phyloP scores from a whole-genome alignment of 2,797 vertebrate species.

The Cyclura pinguis region DNA sequence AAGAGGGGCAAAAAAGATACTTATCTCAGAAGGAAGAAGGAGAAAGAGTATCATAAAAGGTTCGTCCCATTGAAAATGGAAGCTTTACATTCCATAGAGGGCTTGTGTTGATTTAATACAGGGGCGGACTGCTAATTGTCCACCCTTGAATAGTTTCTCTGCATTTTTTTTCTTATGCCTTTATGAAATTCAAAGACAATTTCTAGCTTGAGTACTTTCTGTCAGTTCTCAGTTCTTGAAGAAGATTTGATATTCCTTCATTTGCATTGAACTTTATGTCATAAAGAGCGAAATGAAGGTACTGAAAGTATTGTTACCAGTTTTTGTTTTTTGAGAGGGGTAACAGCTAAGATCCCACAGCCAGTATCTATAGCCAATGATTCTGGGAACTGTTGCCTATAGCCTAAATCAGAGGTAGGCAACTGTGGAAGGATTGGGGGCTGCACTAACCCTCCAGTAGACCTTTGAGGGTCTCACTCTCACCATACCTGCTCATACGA shows the following conservation, averaged over 20 bases:
- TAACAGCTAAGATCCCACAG: too few species aligned
- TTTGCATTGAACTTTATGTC: neutral
- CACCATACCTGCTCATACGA: too few species aligned
- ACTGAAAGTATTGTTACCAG: too few species aligned
- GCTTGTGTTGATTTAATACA: neutral
- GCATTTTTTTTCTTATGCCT: neutral
- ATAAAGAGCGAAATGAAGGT: neutral
- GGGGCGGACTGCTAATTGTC: neutral
- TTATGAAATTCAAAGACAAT: neutral
- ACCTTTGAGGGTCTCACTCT: too few species aligned
- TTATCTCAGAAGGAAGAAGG: too few species aligned
- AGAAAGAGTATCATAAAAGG: neutral
- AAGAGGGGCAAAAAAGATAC: constrained; percentile 33
- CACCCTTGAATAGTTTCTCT: neutral
- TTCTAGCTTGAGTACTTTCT: neutral
- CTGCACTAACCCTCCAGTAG: too few species aligned
- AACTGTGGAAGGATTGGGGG: too few species aligned
- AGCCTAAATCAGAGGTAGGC: too few species aligned
- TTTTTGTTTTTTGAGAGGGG: too few species aligned
- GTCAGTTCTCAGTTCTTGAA: neutral
- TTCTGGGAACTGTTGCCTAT: too few species aligned
- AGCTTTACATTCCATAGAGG: neutral
- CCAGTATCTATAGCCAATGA: too few species aligned
- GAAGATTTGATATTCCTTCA: neutral
- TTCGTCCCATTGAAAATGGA: constrained; percentile 16